Base-by-base conservation (phyloP, 1,140 invertebrate species). In the Holcopasites calliopsidis region DNA sequence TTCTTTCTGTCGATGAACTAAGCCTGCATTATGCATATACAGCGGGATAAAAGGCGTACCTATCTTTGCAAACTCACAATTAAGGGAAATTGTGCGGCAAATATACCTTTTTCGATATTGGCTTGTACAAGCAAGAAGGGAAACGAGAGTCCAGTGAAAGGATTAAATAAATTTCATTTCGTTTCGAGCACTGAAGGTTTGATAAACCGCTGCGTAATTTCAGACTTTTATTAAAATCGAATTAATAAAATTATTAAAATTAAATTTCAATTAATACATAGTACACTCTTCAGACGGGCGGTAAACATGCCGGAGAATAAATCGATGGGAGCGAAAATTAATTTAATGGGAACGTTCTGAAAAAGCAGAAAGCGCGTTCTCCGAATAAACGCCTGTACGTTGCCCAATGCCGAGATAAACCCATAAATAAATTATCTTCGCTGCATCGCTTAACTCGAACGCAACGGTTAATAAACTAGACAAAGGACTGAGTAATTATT, bases 21-120 rank as follows among this genome's bases (percentile, higher is more conserved):
- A n/a, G n/a, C n/a, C n/a, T n/a, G n/a, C n/a, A n/a, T n/a, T n/a
- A n/a, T n/a, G n/a, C n/a, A n/a, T n/a, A n/a, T n/a, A n/a, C n/a
- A n/a, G n/a, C n/a, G n/a, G n/a, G n/a, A n/a, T n/a, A n/a, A n/a
- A n/a, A n/a, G n/a, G n/a, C n/a, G n/a, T n/a, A n/a, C n/a, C n/a
- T n/a, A n/a, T n/a, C n/a, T n/a, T n/a, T n/a, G n/a, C n/a, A n/a
- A n/a, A n/a, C n/a, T n/a, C n/a, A n/a, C n/a, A n/a, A n/a, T n/a
- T n/a, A n/a, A n/a, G n/a, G n/a, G n/a, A n/a, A n/a, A n/a, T n/a
- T n/a, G n/a, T n/a, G n/a, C n/a, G n/a, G n/a, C n/a, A n/a, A n/a
- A n/a, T n/a, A n/a, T n/a, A n/a, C 44, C 44, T 3, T 13, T 47
- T 47, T 23, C 52, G 26, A 58, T 69, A 58, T 69, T 47, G 38